A percentile compares a stretch with the other conserved stretches of the same genome.
Evolutionary conservation across 2,888 invertebrate species (phyloP).

Genomic region (Drosophila paramelanica): DNA sequence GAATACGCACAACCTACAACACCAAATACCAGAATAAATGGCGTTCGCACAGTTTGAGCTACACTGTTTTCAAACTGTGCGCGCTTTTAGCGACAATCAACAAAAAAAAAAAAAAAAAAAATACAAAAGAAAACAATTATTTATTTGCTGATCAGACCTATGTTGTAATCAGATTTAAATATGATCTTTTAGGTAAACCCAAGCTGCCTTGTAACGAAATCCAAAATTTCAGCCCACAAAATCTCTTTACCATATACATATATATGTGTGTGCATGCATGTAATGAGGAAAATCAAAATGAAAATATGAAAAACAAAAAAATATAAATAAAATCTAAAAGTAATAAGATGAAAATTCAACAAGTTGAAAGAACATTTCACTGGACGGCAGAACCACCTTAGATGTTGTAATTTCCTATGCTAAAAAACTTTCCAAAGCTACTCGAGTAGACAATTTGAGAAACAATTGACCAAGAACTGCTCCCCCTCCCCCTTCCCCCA

Average conservation of each 20-base stretch:
- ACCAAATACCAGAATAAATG: constrained; percentile 54
- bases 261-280: constrained; percentile 47
- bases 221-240: constrained; percentile 62
- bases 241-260: constrained; percentile 34
- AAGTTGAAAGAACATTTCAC: constrained; percentile 78
- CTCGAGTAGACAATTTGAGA: constrained; percentile 42
- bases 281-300: constrained; percentile 50
- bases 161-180: constrained; percentile 33
- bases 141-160: constrained; percentile 20
- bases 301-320: constrained; percentile 28
- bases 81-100: constrained; percentile 63
- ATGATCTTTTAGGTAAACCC: constrained; percentile 57
- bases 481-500: neutral
- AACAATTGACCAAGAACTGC: neutral
- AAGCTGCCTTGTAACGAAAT: constrained; percentile 75
- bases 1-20: constrained; percentile 73
- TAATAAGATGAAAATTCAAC: constrained; percentile 31
- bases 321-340: constrained; percentile 14
- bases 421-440: constrained; percentile 41
- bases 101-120: constrained; percentile 26
- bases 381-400: constrained; percentile 85
- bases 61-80: constrained; percentile 37
- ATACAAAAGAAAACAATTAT: constrained; percentile 9
- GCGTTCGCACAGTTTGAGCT: constrained; percentile 38
- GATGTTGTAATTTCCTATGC: constrained; percentile 83